Conservation (phyloP, 2,888 invertebrate genomes). For the Archaeoteleia sp. region DNA sequence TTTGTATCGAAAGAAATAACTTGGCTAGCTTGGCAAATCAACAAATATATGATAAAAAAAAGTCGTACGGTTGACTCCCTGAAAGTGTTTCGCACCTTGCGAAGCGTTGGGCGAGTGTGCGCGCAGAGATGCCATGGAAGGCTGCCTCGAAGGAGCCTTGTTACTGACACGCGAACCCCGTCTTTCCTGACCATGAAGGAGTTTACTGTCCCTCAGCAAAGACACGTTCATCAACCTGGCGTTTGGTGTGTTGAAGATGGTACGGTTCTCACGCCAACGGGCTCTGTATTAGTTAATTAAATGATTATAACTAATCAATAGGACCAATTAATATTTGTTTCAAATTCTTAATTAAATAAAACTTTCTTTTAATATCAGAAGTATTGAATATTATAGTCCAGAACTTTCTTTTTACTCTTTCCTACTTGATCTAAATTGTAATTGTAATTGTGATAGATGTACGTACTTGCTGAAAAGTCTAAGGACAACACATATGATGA, state of each 20-base stretch:
- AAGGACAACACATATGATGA: conserved; percentile 94
- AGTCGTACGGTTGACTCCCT: conserved; percentile 74
- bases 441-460: conserved; percentile 1
- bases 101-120: conserved; percentile 85
- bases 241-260: conserved; percentile 95
- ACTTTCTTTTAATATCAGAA: too few relatives aligned
- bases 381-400: too few relatives aligned
- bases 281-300: conserved; percentile 80
- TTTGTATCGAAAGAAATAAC: conserved; percentile 33
- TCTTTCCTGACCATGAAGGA: conserved; percentile 85
- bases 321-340: too few relatives aligned
- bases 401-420: too few relatives aligned
- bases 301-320: too few relatives aligned
- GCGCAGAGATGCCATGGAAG: conserved; percentile 89
- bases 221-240: conserved; percentile 95
- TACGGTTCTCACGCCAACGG: conserved; percentile 92
- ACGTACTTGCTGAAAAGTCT: conserved; percentile 92
- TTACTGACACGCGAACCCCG: conserved; percentile 87
- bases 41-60: conserved; percentile 65
- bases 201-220: conserved; percentile 86
- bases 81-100: conserved; percentile 78
- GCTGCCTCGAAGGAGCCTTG: conserved; percentile 87
- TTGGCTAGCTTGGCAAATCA: conserved; percentile 72
- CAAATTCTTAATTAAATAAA: background rate
- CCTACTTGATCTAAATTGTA: background rate